A percentile compares a stretch with the other conserved stretches of the same genome.
Evolutionary conservation across 1,140 invertebrate genomes (phyloP).

Genomic region (Adoxophyes honmai): DNA sequence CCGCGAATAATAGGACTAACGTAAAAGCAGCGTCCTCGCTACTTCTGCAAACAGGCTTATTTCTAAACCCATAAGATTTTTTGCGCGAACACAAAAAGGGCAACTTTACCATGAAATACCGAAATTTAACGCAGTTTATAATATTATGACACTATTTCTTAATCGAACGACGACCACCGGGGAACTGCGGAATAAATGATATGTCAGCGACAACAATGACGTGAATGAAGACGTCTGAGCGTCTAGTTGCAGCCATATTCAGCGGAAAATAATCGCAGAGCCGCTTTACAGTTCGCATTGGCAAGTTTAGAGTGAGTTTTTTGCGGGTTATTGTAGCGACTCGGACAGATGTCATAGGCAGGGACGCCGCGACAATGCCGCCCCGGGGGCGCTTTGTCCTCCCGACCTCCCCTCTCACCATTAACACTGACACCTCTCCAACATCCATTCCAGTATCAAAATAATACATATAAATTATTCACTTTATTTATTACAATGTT

Average conservation of each 20-base stretch:
- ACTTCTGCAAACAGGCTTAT: slow-evolving; percentile 5
- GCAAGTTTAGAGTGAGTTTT: slow-evolving; percentile 63
- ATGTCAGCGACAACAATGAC: slow-evolving; percentile 57
- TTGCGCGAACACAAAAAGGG: slow-evolving; percentile 16
- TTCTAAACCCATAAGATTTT: slow-evolving; percentile 12
- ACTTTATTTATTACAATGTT: slow-evolving; percentile 64
- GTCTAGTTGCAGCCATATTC: slow-evolving; percentile 23
- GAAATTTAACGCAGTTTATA: slow-evolving; percentile 53
- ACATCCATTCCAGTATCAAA: slow-evolving; percentile 60
- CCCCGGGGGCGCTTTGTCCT: slow-evolving; percentile 64
- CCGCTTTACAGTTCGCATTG: slow-evolving; percentile 52
- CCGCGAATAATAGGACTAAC: not conserved
- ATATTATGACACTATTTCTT: slow-evolving; percentile 54
- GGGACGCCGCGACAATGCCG: slow-evolving; percentile 61
- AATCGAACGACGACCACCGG: slow-evolving; percentile 48
- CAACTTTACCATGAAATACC: slow-evolving; percentile 33
- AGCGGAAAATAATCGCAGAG: slow-evolving; percentile 49
- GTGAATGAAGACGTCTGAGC: slow-evolving; percentile 51
- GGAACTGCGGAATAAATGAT: slow-evolving; percentile 56
- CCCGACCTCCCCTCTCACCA: slow-evolving; percentile 50
- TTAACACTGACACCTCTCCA: slow-evolving; percentile 65
- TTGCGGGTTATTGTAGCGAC: slow-evolving; percentile 69
- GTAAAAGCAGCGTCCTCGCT: not conserved
- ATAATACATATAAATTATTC: slow-evolving; percentile 66
- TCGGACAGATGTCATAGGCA: slow-evolving; percentile 72